A percentile compares a stretch with the other conserved stretches of the same genome.
These are phyloP conservation scores for Rotaria macrura DNA, from an alignment of 2,888 invertebrate genomes.

Conservation along the genomic window DNA sequence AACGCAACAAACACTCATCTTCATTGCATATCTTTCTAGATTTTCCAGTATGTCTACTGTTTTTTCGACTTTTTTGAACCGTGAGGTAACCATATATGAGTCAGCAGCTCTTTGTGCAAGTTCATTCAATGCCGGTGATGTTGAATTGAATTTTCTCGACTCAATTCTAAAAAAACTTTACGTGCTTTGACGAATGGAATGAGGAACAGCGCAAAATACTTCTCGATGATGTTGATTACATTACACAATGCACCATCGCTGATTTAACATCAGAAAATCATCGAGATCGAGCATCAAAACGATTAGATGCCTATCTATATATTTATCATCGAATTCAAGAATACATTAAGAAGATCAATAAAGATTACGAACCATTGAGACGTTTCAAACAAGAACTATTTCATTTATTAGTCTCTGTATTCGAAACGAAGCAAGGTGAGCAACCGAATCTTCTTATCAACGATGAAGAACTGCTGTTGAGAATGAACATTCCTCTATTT, in stretches of 20 bases:
- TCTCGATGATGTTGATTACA: not conserved
- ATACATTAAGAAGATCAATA: not conserved
- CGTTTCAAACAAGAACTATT: not conserved
- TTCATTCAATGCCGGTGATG: not conserved
- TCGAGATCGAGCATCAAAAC: not conserved
- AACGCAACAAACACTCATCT: too few relatives aligned
- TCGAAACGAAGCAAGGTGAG: not conserved
- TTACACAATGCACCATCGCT: not conserved
- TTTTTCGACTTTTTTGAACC: not conserved
- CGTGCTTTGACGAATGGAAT: not conserved
- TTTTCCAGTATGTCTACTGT: too few relatives aligned
- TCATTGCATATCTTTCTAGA: too few relatives aligned
- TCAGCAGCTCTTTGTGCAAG: not conserved
- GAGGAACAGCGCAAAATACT: not conserved
- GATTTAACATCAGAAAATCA: not conserved
- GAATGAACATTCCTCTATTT: not conserved
- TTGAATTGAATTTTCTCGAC: not conserved
- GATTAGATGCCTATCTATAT: not conserved
- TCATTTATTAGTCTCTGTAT: not conserved
- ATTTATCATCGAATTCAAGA: not conserved
- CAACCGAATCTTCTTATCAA: not conserved
- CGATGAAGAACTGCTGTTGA: not conserved
- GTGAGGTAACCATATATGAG: not conserved
- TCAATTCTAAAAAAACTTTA: not conserved
- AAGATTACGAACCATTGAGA: not conserved